Evolutionary conservation across 2,888 invertebrate species (phyloP).

Genomic region (Tetrapedia diversipes): DNA sequence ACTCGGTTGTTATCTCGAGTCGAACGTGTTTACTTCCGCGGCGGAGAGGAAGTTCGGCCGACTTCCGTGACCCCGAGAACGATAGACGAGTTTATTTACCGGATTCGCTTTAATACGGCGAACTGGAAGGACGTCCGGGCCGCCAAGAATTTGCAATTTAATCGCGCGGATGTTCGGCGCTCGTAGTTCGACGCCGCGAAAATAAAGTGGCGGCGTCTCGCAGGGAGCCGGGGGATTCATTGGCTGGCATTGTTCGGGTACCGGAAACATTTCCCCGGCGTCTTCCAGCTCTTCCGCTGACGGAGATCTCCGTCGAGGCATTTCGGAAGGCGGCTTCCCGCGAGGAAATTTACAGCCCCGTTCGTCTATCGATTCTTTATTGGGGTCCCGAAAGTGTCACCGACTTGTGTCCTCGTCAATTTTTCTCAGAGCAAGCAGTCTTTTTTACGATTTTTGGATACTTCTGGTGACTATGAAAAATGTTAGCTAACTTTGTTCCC

Average conservation of each 20-base stretch:
- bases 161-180: background rate
- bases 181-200: background rate
- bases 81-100: conserved; percentile 14
- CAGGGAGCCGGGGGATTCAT: background rate
- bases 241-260: conserved; percentile 11
- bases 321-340: conserved; percentile 5
- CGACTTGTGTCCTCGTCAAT: conserved; percentile 17
- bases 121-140: background rate
- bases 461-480: background rate
- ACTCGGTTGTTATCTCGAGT: background rate
- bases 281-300: conserved; percentile 21
- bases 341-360: conserved; percentile 41
- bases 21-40: conserved; percentile 5
- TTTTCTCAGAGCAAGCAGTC: background rate
- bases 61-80: background rate
- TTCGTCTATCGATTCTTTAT: conserved; percentile 46
- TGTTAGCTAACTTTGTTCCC: too few species aligned
- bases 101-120: background rate
- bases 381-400: conserved; percentile 17
- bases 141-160: conserved; percentile 17
- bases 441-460: background rate
- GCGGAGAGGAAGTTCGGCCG: background rate
- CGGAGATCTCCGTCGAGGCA: conserved; percentile 22
- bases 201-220: conserved; percentile 4
- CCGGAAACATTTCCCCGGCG: conserved; percentile 11